A percentile compares a stretch with the other conserved stretches of the same genome.
Conservation (phyloP, 2,797 vertebrate genomes). For the Eremophila alpestris region DNA sequence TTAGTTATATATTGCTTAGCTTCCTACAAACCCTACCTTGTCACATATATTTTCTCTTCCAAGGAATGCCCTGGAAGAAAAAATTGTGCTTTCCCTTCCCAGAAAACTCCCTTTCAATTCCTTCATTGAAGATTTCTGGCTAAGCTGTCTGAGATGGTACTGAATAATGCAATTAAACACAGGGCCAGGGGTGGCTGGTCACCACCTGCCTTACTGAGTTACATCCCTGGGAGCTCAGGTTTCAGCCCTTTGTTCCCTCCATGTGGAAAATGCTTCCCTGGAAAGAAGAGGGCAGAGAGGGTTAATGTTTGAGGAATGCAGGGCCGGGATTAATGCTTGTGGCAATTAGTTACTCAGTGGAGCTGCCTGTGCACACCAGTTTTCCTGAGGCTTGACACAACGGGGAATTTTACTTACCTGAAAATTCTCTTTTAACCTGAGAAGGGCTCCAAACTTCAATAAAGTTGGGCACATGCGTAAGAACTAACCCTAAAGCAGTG, state of each 20-base stretch:
- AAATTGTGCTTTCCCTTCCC: background rate
- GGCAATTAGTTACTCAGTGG: background rate
- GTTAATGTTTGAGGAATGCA: conserved; percentile 32
- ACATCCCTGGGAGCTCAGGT: fast-evolving
- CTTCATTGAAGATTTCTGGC: background rate
- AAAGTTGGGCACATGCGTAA: background rate
- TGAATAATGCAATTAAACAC: background rate
- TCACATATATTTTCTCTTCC: background rate
- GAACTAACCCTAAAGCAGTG: background rate
- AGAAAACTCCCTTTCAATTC: background rate
- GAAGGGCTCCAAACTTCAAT: background rate
- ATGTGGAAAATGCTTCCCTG: background rate
- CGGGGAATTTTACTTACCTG: background rate
- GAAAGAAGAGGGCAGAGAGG: background rate
- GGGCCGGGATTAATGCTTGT: background rate
- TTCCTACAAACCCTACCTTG: background rate
- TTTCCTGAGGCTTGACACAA: conserved; percentile 5
- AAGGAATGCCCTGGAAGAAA: background rate
- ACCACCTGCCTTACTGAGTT: background rate
- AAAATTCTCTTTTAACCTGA: background rate
- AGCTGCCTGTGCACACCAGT: background rate
- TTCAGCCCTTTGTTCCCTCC: background rate
- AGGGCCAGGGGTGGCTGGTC: background rate
- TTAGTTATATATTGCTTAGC: background rate
- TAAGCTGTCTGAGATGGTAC: background rate